Evolutionary conservation across 2,113 vertebrate genomes (phyloP).

Genomic region (Lophotis ruficrista): DNA sequence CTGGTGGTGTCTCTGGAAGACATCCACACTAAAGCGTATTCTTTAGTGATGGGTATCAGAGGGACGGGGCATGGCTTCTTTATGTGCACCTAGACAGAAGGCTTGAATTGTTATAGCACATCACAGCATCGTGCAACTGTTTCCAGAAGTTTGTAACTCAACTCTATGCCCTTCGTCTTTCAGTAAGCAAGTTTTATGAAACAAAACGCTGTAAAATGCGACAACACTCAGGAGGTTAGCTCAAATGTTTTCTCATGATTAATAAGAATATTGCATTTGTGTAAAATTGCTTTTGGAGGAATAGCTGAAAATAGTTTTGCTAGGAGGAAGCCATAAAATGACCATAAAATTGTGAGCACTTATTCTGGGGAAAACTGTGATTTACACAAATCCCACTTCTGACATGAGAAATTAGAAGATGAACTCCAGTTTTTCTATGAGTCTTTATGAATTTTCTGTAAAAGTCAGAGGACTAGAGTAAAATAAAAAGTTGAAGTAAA

Average conservation of each 20-base stretch:
- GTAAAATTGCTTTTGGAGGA: background rate
- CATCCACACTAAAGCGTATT: background rate
- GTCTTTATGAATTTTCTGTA: background rate
- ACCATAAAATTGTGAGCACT: background rate
- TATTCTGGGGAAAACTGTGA: background rate
- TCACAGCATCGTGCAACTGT: background rate
- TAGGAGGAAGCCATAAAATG: background rate
- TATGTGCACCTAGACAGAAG: background rate
- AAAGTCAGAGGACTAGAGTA: background rate
- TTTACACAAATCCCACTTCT: background rate
- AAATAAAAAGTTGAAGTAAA: background rate
- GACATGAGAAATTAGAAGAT: background rate
- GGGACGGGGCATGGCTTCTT: background rate
- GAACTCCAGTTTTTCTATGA: background rate
- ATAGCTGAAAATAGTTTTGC: background rate
- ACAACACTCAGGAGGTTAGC: background rate
- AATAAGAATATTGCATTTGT: background rate
- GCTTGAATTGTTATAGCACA: background rate
- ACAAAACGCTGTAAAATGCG: background rate
- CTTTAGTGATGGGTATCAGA: background rate
- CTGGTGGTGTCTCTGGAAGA: background rate
- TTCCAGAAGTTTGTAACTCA: background rate
- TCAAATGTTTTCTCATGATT: background rate
- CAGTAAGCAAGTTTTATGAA: background rate
- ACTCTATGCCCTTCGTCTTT: rapidly evolving